Evolutionary conservation across 2,797 vertebrate species (phyloP).

Genomic region (Crenuchus spilurus): DNA sequence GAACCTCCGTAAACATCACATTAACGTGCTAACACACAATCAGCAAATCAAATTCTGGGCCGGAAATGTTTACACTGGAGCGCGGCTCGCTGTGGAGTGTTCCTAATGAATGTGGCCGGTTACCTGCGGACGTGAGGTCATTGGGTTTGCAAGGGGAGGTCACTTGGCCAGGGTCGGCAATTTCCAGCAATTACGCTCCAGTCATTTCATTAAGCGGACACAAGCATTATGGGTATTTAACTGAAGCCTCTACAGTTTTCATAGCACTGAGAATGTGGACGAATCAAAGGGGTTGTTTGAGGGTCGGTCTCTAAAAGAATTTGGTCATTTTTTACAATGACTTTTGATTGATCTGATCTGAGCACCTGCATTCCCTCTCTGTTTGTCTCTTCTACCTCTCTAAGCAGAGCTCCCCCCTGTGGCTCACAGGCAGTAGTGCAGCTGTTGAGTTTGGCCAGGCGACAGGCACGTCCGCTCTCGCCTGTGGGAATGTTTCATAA

Average conservation of each 20-base stretch:
- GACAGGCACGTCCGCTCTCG: constrained; percentile 28
- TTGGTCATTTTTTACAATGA: constrained; percentile 1
- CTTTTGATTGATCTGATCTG: background rate
- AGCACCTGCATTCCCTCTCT: background rate
- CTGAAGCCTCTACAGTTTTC: background rate
- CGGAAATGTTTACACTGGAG: constrained; percentile 17
- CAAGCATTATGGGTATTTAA: constrained; percentile 10
- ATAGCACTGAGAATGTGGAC: background rate
- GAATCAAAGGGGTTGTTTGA: constrained; percentile 11
- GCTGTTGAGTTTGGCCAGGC: constrained; percentile 42
- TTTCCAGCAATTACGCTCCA: constrained; percentile 9
- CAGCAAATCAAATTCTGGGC: constrained; percentile 13
- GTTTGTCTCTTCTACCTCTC: background rate
- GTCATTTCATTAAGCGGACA: constrained; percentile 16
- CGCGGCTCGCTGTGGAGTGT: background rate
- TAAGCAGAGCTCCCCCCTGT: constrained; percentile 10
- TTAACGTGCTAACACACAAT: constrained; percentile 30
- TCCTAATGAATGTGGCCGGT: constrained; percentile 10
- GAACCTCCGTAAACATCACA: constrained; percentile 5
- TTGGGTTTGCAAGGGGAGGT: background rate
- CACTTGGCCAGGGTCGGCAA: background rate
- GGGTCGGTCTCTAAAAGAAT: background rate
- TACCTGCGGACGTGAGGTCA: background rate
- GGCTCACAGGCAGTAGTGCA: constrained; percentile 36
- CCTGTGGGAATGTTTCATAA: constrained; percentile 52